Evolutionary conservation across 2,888 invertebrate genomes (phyloP).

Genomic region (Calephelis perditalis): DNA sequence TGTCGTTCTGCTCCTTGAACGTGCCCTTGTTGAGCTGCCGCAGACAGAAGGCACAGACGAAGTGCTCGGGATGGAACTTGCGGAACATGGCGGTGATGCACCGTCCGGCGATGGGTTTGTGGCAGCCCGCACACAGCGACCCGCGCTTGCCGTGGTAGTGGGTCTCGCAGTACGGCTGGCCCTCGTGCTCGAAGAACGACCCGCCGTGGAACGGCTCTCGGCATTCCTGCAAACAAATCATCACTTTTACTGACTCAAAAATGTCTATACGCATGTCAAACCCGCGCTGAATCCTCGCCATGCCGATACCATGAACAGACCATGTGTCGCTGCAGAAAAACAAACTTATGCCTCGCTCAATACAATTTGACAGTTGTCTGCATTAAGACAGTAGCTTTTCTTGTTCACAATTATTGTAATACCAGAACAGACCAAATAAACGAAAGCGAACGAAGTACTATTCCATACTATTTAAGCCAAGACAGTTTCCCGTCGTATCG

Average conservation of each 20-base stretch:
- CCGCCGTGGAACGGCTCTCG: conserved; percentile 97
- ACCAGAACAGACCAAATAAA: too few relatives aligned
- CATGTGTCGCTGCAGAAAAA: too few relatives aligned
- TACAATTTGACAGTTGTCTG: too few relatives aligned
- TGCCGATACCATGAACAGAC: too few relatives aligned
- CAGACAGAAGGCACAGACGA: conserved; percentile 99
- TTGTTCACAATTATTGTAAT: too few relatives aligned
- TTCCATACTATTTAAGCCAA: too few relatives aligned
- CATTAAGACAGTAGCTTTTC: too few relatives aligned
- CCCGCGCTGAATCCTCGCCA: too few relatives aligned
- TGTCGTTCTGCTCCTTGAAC: conserved; percentile 99
- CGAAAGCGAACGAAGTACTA: too few relatives aligned
- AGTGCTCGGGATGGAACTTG: conserved; percentile 99
- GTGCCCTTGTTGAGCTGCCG: conserved; percentile 99
- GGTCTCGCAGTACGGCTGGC: conserved; percentile 98
- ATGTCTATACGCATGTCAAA: too few relatives aligned
- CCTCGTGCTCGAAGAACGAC: conserved; percentile 99
- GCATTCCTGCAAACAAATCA: conserved; percentile 88
- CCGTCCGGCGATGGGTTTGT: conserved; percentile 97
- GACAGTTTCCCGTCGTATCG: too few relatives aligned
- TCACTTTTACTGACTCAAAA: neutral
- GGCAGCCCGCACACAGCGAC: conserved; percentile 97
- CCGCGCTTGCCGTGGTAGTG: conserved; percentile 99
- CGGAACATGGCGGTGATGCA: conserved; percentile 99
- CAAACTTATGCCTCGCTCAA: too few relatives aligned